Evolutionary conservation across 1,140 invertebrate genomes (phyloP).

Genomic region (Aphelenchoides besseyi): DNA sequence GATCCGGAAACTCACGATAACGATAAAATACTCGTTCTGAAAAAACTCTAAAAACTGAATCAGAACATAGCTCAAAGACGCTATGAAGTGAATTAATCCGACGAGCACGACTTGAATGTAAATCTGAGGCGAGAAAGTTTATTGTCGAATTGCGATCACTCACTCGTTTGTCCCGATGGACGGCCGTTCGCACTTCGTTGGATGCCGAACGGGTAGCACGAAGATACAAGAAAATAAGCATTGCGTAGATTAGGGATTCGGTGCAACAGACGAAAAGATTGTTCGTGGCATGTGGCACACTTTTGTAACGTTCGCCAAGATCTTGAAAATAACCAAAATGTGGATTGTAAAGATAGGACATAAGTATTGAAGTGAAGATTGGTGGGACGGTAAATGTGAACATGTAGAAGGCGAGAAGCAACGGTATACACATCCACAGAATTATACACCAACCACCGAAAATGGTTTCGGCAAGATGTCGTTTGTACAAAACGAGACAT

Average conservation of each 20-base stretch:
- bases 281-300: background rate
- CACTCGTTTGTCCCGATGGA: background rate
- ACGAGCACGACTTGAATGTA: constrained; percentile 1
- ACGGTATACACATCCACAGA: constrained; percentile 5
- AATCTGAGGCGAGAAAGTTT: background rate
- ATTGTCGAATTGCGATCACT: background rate
- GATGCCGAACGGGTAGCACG: background rate
- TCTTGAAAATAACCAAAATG: constrained; percentile 12
- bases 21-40: too few species aligned
- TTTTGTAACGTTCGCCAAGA: background rate
- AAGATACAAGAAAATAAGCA: background rate
- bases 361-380: background rate
- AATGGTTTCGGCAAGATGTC: background rate
- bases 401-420: background rate
- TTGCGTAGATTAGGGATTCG: constrained; percentile 3
- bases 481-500: background rate
- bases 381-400: background rate
- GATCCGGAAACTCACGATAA: too few species aligned
- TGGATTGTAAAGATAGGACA: background rate
- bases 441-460: background rate
- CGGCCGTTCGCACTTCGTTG: background rate
- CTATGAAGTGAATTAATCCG: background rate
- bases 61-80: background rate
- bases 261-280: background rate
- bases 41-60: constrained; percentile 2